A percentile compares a stretch with the other conserved stretches of the same genome.
phyloP scores from a whole-genome alignment of 2,888 invertebrate species.

The Sphecodes monilicornis region DNA sequence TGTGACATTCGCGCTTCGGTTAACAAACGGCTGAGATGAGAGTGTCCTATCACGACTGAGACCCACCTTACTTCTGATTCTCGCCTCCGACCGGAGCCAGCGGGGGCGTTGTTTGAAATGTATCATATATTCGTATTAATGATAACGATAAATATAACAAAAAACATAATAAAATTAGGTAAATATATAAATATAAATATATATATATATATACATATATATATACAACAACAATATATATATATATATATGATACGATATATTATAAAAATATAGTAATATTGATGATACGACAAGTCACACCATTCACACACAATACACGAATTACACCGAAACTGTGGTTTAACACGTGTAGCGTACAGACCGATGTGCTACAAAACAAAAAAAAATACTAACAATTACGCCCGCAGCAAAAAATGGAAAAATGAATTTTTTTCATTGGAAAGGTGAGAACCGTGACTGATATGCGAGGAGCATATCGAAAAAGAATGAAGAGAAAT shows the following conservation, averaged over 20 bases:
- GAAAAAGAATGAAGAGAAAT: slow-evolving; percentile 23
- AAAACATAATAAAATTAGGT: slow-evolving; percentile 81
- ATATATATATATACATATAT: slow-evolving; percentile 70
- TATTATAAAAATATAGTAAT: slow-evolving; percentile 78
- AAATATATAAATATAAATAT: slow-evolving; percentile 75
- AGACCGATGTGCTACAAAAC: slow-evolving; percentile 76
- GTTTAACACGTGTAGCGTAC: slow-evolving; percentile 69
- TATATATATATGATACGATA: slow-evolving; percentile 73
- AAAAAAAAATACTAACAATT: slow-evolving; percentile 73
- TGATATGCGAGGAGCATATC: slow-evolving; percentile 53
- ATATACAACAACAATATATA: slow-evolving; percentile 57
- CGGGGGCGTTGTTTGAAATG: slow-evolving; percentile 84
- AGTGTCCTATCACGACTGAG: slow-evolving; percentile 64
- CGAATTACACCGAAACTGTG: slow-evolving; percentile 64
- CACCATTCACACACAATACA: slow-evolving; percentile 64
- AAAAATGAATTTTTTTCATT: slow-evolving; percentile 76
- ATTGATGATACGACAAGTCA: slow-evolving; percentile 73
- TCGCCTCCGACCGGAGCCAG: slow-evolving; percentile 79
- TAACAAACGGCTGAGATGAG: slow-evolving; percentile 54
- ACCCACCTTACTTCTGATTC: slow-evolving; percentile 75
- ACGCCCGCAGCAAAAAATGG: slow-evolving; percentile 74
- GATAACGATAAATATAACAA: slow-evolving; percentile 83
- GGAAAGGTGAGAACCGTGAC: slow-evolving; percentile 57
- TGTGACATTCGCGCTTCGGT: slow-evolving; percentile 71
- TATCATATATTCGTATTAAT: slow-evolving; percentile 84